Evolutionary conservation across 2,888 invertebrate species (phyloP), one percentile per base, ranked within the genome.

Genomic region (Tipula lateralis): DNA sequence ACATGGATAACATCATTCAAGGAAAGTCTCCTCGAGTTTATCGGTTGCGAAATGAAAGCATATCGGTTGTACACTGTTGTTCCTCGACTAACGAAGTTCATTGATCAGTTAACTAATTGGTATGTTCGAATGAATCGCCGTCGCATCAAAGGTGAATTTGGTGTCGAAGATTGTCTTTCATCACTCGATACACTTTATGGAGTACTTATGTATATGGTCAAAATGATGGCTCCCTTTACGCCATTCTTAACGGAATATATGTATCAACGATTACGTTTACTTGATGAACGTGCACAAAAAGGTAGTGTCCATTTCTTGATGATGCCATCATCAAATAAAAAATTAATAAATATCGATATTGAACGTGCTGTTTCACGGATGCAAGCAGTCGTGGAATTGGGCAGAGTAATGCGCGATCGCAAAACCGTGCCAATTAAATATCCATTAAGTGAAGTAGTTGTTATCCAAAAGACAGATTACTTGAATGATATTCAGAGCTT

Each of bases 81-180:
- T 9, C 98, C 99, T 0, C 92, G 95, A 84, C 91, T 99, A 80
- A 95, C 99, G 0, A 97, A 98, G 89, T 99, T 97, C 90, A 97
- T 99, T 86, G 99, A 99, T 88, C 96, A 99, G 88, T 92, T 99
- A 2, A 99, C 99, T 32, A 99, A 99, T 90, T 99, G 99, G 98
- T 99, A 99, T 89, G 98, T 99, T 34, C 92, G 99, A 86, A 96
- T 99, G 94, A 99, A 99, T 90, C 93, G 99, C 85, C 96, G 94
- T 87, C 93, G 99, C 84, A 93, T 99, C 85, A 99, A 99, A 92
- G 99, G 99, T 66, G 98, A 98, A 88, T 92, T 92, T 86, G 96
- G 97, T 0, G 89, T 92, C 1, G 92, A 93, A 34, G 98, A 99
- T 88, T 96, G 97, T 88, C 92, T 94, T 85, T 92, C 94, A 85